Base-by-base conservation (phyloP, 2,797 vertebrate species). In the Anisognathus igniventris region DNA sequence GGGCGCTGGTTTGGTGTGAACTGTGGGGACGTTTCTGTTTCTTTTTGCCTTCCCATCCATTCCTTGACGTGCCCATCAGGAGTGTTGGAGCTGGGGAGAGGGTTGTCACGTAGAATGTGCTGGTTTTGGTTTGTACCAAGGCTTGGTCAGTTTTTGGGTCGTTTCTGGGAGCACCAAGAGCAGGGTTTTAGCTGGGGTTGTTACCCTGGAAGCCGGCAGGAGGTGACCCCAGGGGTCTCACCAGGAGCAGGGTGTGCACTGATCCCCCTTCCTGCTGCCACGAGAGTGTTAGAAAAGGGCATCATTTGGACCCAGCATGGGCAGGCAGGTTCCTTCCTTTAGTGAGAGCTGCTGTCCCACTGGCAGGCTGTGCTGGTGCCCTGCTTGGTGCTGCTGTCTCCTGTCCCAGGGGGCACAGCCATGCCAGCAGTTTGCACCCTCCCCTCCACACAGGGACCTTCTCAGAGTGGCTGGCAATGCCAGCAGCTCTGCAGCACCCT, bases 1-100 rank as follows among this genome's bases (percentile, higher is more conserved):
- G 20, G 58, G 40, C 0, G 0, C 48, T 27, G 12, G 27, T 57
- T 79, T 1, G 58, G 4, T 10, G 21, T 2, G 24, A 28, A 1
- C 40, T 2, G 4, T 0, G 15, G 47, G 56, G 39, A 11, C 2
- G 2, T 31, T 79, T 7, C 31, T 21, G 15, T 21, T 83, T 7
- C 33, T 14, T 14, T 33, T 76, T 6, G 1, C n/a, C 40, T 37
- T 64, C 12, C 15, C 23, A 12, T 57, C 47, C 19, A 0, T 54
- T 3, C 5, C 47, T 30, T 39, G 37, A 3, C 0, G 22, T 19
- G 42, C 42, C 42, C 42, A 42, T 19, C 42, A 19, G 42, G 42
- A 42, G 18, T 19, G 27, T 7, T 4, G 14, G 77, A 25, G 45
- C 33, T 7, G 20, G 22, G 12, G 7, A 18, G 3, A 6, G 13